Evolutionary conservation across 2,797 vertebrate species (phyloP).

Genomic region (Podarcis siculus): DNA sequence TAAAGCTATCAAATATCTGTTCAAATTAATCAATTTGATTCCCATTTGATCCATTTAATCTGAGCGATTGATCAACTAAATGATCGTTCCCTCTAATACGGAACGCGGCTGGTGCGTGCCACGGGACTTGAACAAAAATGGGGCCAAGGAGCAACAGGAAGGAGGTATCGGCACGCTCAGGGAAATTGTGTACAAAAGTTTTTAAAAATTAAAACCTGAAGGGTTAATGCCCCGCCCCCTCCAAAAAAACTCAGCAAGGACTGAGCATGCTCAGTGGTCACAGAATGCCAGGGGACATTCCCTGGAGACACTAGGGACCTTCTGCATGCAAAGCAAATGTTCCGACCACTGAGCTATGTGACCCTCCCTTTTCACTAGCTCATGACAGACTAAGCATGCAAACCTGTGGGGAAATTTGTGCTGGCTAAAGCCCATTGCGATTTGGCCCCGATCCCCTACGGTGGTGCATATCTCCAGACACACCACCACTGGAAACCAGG

Average conservation of each 20-base stretch:
- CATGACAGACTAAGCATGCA: no score
- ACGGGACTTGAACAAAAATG: not conserved
- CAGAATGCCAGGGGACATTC: not conserved
- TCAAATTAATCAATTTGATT: no score
- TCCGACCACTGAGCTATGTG: no score
- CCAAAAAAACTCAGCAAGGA: not conserved
- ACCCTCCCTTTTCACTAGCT: no score
- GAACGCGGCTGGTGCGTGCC: not conserved
- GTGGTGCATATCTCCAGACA: no score
- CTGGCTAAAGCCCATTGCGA: no score
- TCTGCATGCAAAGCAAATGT: no score
- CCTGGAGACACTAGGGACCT: no score
- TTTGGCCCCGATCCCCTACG: no score
- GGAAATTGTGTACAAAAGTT: not conserved
- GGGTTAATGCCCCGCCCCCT: not conserved
- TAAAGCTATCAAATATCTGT: not conserved
- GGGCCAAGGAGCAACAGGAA: not conserved
- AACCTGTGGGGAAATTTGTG: no score
- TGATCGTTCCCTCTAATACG: not conserved
- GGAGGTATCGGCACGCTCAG: not conserved
- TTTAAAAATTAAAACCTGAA: not conserved
- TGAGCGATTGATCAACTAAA: not conserved
- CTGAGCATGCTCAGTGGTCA: no score
- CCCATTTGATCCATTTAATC: not conserved
- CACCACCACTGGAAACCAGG: no score